Conservation (phyloP, 2,797 vertebrate species). For the Paratrypauchen microcephalus region DNA sequence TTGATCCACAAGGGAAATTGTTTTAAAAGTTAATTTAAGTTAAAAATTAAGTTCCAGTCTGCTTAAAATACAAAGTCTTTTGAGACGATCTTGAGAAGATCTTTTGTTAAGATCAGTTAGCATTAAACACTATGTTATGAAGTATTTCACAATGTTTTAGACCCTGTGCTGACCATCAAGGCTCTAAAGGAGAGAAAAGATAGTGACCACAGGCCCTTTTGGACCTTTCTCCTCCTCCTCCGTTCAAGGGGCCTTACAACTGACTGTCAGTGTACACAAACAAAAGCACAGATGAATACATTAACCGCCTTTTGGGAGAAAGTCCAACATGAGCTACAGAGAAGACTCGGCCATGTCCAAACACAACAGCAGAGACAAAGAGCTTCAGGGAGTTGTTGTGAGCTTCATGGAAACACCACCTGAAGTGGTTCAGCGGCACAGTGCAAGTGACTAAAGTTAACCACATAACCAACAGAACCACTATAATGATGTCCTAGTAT, state of each 20-base stretch:
- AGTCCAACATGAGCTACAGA: constrained; percentile 24
- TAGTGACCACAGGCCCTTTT: constrained; percentile 59
- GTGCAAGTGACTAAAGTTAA: neutral
- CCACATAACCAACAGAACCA: neutral
- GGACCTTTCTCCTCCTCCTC: constrained; percentile 54
- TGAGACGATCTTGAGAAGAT: too few relatives aligned
- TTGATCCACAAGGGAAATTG: too few relatives aligned
- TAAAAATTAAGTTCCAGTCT: too few relatives aligned
- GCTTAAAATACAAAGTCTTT: too few relatives aligned
- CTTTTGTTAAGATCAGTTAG: constrained; percentile 5
- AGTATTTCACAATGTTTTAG: constrained; percentile 39
- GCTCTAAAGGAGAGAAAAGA: constrained; percentile 64
- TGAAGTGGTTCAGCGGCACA: constrained; percentile 16
- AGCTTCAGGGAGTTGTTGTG: constrained; percentile 20
- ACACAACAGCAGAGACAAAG: constrained; percentile 5
- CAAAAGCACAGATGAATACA: constrained; percentile 74
- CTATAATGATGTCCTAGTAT: neutral
- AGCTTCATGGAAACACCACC: constrained; percentile 28
- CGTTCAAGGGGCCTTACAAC: constrained; percentile 68
- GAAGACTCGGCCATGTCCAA: constrained; percentile 6
- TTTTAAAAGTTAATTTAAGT: too few relatives aligned
- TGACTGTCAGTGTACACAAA: constrained; percentile 64
- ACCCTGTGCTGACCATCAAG: constrained; percentile 55
- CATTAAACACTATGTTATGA: constrained; percentile 35
- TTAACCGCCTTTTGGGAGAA: constrained; percentile 57